phyloP scores from a whole-genome alignment of 2,797 vertebrate species.

The Gallinago stenura region DNA sequence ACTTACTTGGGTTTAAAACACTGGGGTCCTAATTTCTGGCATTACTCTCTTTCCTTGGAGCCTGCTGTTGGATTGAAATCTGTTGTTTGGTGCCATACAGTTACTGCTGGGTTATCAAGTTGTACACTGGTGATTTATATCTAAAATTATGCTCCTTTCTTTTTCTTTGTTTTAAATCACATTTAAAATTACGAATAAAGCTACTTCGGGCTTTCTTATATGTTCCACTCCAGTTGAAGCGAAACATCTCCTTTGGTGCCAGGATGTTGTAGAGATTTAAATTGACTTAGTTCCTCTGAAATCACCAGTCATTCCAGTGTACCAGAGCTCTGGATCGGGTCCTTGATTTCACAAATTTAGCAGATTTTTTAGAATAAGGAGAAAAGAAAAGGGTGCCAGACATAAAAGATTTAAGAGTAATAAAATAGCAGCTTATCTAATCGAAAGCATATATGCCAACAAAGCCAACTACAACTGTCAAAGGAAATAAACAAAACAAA shows the following conservation, averaged over 20 bases:
- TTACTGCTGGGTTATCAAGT: constrained; percentile 50
- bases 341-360: neutral
- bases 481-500: constrained; percentile 45
- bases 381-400: neutral
- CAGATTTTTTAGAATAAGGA: constrained; percentile 7
- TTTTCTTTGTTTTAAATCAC: constrained; percentile 43
- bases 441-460: constrained; percentile 5
- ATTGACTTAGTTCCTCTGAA: neutral
- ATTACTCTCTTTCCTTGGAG: neutral
- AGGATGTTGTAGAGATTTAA: constrained; percentile 22
- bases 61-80: constrained; percentile 3
- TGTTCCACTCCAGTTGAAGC: constrained; percentile 40
- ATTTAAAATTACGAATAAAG: constrained; percentile 47
- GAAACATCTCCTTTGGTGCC: constrained; percentile 40
- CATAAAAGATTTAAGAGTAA: constrained; percentile 24
- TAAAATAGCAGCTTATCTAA: constrained; percentile 30
- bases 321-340: neutral
- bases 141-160: constrained; percentile 65
- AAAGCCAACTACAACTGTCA: constrained; percentile 29
- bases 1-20: neutral
- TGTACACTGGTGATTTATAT: constrained; percentile 46
- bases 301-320: constrained; percentile 18
- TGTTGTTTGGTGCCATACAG: constrained; percentile 10
- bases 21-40: constrained; percentile 17
- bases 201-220: constrained; percentile 31